Evolutionary conservation across 2,888 invertebrate genomes (phyloP), one percentile per base, ranked within the genome.

Genomic region (Odontomyia ornata): DNA sequence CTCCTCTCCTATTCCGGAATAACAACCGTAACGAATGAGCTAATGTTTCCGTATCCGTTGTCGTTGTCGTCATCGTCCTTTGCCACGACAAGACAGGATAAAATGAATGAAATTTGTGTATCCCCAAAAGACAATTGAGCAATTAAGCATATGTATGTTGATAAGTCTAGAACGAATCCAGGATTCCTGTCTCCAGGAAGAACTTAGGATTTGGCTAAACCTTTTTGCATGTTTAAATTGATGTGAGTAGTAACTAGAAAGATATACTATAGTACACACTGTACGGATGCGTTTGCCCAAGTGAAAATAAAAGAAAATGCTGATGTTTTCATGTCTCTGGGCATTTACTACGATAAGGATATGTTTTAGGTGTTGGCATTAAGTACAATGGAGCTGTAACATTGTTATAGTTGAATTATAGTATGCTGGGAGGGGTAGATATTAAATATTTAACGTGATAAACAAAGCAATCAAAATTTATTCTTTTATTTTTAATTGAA

Each of bases 71-170:
- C n/a, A n/a, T 36, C 36, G 36, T 9, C 36, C 3, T 3, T 5
- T 9, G 36, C 11, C 15, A 1, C 62, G 7, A 27, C 25, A 25
- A 62, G 28, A 27, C 36, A 3, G 36, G 18, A 36, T 15, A 18
- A 30, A 65, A 65, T 18, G 27, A 36, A 72, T 56, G 57, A 73
- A 73, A 73, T 60, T 73, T 73, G 36, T 47, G 69, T 69, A 43
- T 57, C 21, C 78, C 75, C 67, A 47, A 36, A 78, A 76, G 78
- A 78, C 78, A 78, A 78, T 78, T 76, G 76, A 76, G 78, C 78
- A 78, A 78, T 78, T 78, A 78, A 73, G 72, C 57, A 64, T 75
- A 72, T 60, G 18, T 69, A 30, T 27, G 57, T 5, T 5, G 46
- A 69, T 57, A 56, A 15, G 23, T 2, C 18, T 43, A 60, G 18